These are phyloP conservation scores for Bergia sp. DNA, from an alignment of 92 coral and sea anemone species.

Conservation along the genomic window DNA sequence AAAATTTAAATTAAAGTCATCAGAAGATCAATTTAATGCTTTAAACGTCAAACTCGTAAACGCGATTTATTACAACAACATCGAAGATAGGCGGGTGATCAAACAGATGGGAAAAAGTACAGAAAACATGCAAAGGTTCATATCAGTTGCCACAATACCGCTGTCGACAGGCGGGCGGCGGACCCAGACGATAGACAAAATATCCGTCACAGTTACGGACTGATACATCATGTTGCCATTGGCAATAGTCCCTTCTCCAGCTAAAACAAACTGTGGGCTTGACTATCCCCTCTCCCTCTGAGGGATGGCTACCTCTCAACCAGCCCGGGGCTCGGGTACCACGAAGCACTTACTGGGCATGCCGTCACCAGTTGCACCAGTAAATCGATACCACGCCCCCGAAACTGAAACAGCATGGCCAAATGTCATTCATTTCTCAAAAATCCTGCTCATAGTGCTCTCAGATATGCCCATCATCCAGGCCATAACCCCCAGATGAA, in stretches of 20 bases:
- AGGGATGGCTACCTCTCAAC: conserved; percentile 60
- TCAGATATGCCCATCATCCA: conserved; percentile 27
- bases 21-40: too few species aligned
- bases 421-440: conserved; percentile 13
- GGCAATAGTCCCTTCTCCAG: conserved; percentile 55
- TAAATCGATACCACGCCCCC: conserved; percentile 57
- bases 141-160: conserved; percentile 48
- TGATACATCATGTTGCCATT: conserved; percentile 21
- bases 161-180: conserved; percentile 50
- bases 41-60: too few species aligned
- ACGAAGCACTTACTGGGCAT: conserved; percentile 61
- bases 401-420: conserved; percentile 29
- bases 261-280: conserved; percentile 58
- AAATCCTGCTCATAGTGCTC: too few species aligned
- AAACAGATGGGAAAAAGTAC: too few species aligned
- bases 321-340: conserved; percentile 74
- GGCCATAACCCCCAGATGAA: conserved; percentile 46
- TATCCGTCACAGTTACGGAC: conserved; percentile 65
- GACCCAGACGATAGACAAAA: conserved; percentile 43
- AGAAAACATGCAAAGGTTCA: neutral
- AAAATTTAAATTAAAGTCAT: too few species aligned
- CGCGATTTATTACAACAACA: too few species aligned
- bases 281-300: conserved; percentile 51
- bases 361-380: conserved; percentile 57
- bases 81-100: too few species aligned